Conservation (phyloP, 2,797 vertebrate genomes). For the Nasua narica region DNA sequence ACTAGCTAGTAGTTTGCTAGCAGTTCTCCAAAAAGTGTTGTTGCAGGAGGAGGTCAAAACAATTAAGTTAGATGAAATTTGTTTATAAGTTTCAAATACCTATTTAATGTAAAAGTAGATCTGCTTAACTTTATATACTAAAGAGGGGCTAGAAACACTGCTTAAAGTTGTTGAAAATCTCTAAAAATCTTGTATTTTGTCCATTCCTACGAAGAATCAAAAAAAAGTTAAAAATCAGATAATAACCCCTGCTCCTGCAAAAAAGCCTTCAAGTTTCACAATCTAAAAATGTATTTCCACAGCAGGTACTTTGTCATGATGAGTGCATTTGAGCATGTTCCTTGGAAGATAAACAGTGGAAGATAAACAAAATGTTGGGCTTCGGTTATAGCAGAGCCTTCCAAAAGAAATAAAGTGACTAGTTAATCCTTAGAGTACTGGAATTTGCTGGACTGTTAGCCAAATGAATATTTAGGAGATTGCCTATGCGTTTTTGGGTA, state of each 20-base stretch:
- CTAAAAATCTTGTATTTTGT: not conserved
- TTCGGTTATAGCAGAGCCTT: conserved; percentile 26
- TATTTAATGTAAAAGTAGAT: not conserved
- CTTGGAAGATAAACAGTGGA: conserved; percentile 58
- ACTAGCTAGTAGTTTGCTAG: not conserved
- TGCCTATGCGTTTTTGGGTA: not conserved
- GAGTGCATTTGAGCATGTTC: not conserved
- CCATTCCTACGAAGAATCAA: not conserved
- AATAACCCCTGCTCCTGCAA: not conserved
- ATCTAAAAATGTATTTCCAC: not conserved
- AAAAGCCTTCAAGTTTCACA: not conserved
- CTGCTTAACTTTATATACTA: not conserved
- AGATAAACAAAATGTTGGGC: conserved; percentile 49
- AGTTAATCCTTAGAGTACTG: conserved; percentile 44
- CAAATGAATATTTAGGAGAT: conserved; percentile 31
- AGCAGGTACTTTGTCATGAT: conserved; percentile 34
- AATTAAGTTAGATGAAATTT: not conserved
- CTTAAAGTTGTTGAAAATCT: not conserved
- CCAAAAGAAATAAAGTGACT: conserved; percentile 58
- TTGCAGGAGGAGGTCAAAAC: not conserved
- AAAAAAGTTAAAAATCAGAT: not conserved
- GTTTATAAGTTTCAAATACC: not conserved
- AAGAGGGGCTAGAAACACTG: not conserved
- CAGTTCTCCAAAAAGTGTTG: not conserved
- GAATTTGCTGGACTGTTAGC: conserved; percentile 34